Conservation (phyloP, 1,140 invertebrate genomes). For the Drosophila sturtevanti region DNA sequence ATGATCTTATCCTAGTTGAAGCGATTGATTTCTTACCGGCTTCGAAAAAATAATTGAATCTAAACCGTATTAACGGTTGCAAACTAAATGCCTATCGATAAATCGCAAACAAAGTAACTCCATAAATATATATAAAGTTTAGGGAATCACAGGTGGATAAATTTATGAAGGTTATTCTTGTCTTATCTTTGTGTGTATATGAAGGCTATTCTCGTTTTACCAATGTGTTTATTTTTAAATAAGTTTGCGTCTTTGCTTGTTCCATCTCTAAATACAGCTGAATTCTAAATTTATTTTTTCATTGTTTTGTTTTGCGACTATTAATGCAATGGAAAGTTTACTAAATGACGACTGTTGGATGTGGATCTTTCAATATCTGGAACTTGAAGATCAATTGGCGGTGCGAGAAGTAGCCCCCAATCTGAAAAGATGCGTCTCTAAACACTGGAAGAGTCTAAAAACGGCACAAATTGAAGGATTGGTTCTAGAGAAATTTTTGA, state of each 20-base stretch:
- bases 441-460: not conserved
- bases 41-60: too few species aligned
- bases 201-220: too few species aligned
- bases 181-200: too few species aligned
- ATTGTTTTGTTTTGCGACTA: not conserved
- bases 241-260: not conserved
- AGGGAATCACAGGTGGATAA: too few species aligned
- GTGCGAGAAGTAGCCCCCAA: not conserved
- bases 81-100: too few species aligned
- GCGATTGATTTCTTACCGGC: too few species aligned
- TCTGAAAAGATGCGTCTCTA: not conserved
- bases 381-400: not conserved
- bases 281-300: not conserved
- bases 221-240: not conserved
- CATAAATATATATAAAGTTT: too few species aligned
- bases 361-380: not conserved
- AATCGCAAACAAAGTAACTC: too few species aligned
- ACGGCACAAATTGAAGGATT: not conserved
- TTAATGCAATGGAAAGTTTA: not conserved
- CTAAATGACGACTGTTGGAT: not conserved
- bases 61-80: too few species aligned
- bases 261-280: not conserved
- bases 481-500: not conserved
- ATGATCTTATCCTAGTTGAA: too few species aligned
- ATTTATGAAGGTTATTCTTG: too few species aligned